Evolutionary conservation across 2,888 invertebrate genomes (phyloP).

Genomic region (Eurytoma adleriae): DNA sequence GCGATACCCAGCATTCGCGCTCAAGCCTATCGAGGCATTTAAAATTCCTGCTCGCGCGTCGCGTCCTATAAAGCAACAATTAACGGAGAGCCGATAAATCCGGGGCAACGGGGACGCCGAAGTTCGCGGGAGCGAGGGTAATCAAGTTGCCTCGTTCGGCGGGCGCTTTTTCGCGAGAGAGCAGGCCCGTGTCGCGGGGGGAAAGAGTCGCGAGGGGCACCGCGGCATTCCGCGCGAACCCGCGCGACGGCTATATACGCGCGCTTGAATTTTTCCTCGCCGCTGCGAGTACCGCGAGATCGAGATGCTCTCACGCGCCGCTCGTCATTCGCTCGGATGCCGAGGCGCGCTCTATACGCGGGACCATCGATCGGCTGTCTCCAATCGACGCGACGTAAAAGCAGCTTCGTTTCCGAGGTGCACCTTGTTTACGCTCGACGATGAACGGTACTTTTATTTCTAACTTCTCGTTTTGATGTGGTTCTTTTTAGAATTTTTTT

Average conservation of each 20-base stretch:
- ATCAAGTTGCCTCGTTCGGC: slow-evolving; percentile 39
- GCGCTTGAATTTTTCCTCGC: not conserved
- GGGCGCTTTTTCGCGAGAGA: slow-evolving; percentile 34
- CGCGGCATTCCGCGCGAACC: not conserved
- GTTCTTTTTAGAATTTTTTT: no score
- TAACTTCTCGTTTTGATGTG: no score
- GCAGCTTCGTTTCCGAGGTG: not conserved
- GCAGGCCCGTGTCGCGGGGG: slow-evolving; percentile 2
- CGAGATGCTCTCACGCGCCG: slow-evolving; percentile 19
- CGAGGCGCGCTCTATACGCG: not conserved
- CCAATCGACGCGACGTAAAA: not conserved
- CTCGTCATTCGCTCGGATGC: slow-evolving; percentile 10
- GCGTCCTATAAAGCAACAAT: slow-evolving; percentile 17
- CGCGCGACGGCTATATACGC: not conserved
- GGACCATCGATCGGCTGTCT: slow-evolving; percentile 16
- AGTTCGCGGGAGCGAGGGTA: not conserved
- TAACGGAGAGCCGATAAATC: slow-evolving; percentile 9
- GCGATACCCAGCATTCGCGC: no score
- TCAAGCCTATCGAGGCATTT: no score
- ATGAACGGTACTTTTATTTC: no score
- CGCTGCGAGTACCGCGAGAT: not conserved
- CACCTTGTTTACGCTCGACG: not conserved
- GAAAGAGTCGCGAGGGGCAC: not conserved
- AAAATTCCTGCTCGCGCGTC: no score
- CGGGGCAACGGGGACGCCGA: slow-evolving; percentile 20